These are phyloP conservation scores for Agrypnus murinus DNA, from an alignment of 2,888 invertebrate species.

Conservation along the genomic window DNA sequence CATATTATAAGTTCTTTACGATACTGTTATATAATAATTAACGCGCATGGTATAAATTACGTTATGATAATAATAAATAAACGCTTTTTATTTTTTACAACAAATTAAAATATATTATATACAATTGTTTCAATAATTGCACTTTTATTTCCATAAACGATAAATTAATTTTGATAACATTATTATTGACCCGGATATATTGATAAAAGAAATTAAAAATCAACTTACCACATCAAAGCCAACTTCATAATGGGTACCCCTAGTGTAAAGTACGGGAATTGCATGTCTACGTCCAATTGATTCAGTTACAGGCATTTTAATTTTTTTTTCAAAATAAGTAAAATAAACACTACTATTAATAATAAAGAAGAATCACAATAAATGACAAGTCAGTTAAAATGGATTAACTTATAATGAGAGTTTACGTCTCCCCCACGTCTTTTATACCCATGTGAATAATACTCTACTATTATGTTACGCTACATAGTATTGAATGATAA, in stretches of 20 bases:
- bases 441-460: slow-evolving; percentile 25
- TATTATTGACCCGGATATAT: too few species aligned
- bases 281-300: slow-evolving; percentile 75
- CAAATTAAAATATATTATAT: too few species aligned
- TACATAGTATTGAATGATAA: slow-evolving; percentile 10
- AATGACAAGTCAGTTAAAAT: background rate
- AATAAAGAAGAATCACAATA: background rate
- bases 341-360: too few species aligned
- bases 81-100: too few species aligned
- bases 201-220: slow-evolving; percentile 25
- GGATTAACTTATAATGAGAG: slow-evolving; percentile 3
- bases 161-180: too few species aligned
- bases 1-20: background rate
- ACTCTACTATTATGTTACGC: too few species aligned
- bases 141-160: too few species aligned
- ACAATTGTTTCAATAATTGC: too few species aligned
- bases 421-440: slow-evolving; percentile 40
- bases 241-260: slow-evolving; percentile 89
- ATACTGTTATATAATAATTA: too few species aligned
- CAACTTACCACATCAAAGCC: slow-evolving; percentile 88
- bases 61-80: too few species aligned
- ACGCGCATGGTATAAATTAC: too few species aligned
- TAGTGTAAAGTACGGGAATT: slow-evolving; percentile 85
- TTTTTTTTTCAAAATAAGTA: too few species aligned
- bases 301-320: slow-evolving; percentile 65